Evolutionary conservation across 2,797 vertebrate species (phyloP).

Genomic region (Pristis pectinata): DNA sequence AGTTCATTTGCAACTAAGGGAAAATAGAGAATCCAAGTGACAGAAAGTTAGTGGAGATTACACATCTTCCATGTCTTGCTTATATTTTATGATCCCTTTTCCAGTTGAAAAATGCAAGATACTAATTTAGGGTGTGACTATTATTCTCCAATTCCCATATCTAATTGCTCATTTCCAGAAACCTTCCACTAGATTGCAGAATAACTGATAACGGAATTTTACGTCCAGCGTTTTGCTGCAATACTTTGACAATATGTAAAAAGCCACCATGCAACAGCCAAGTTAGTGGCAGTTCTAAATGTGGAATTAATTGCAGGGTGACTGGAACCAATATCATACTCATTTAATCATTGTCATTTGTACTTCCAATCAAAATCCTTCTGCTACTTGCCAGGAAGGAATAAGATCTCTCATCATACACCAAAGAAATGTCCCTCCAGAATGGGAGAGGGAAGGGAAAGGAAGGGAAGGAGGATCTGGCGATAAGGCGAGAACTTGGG

Average conservation of each 20-base stretch:
- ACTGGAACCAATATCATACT: not conserved
- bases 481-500: too few species aligned
- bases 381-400: not conserved
- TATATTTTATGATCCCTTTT: constrained; percentile 40
- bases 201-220: not conserved
- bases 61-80: not conserved
- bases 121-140: not conserved
- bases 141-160: not conserved
- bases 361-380: not conserved
- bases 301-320: not conserved
- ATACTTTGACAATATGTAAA: not conserved
- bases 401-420: not conserved
- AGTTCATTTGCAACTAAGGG: constrained; percentile 91
- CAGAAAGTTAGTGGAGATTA: not conserved
- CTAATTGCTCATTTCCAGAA: not conserved
- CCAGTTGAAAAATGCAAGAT: not conserved
- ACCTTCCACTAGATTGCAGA: not conserved
- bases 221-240: too few species aligned
- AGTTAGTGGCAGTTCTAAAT: not conserved
- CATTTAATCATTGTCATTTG: not conserved
- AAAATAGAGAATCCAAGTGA: constrained; percentile 42
- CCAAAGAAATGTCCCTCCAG: not conserved
- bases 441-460: not conserved
- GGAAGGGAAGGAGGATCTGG: not conserved
- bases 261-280: not conserved